Base-by-base conservation (phyloP, 2,888 invertebrate genomes). In the Lampropteryx suffumata region DNA sequence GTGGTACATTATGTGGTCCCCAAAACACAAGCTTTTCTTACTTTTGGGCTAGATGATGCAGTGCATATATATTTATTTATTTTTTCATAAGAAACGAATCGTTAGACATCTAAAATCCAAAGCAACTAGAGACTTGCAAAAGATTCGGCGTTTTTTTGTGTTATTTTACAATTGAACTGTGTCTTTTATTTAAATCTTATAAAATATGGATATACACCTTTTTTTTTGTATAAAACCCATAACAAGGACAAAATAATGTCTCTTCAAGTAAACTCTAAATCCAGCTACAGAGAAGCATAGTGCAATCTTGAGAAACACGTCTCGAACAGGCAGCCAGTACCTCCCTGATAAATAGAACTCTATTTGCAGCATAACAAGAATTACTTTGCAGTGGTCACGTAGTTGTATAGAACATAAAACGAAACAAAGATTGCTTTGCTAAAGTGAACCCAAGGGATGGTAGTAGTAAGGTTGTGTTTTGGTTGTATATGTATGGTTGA, bases 261-360 rank as follows among this genome's bases (percentile, higher is more conserved):
- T 11, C 35, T 41, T 53, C 41, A 6, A 41, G 39, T 27, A 5
- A 32, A 7, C n/a, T 33, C 11, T 40, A 34, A 7, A 32, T 41
- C 44, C 1, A 28, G 5, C 30, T 24, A 5, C 9, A 4, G 13
- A 32, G 27, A 53, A 53, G 34, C 43, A 48, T 24, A 43, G 52
- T 48, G 43, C 52, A 48, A 44, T 53, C 53, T 53, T 53, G 53
- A 48, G 40, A 35, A 53, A 41, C 44, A 53, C 32, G 43, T 48
- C 53, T 32, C 34, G 30, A 44, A 37, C 33, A 35, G 35, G 32
- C 28, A 33, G 28, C 27, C 28, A 10, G 9, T 8, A 13, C 7
- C 10, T 21, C 33, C 24, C 14, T 11, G 2, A 44, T 10, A 37
- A 49, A 48, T 14, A 10, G 32, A 34, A 40, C 48, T 33, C 24